Base-by-base conservation (phyloP, 2,797 vertebrate species). In the Galaxias olidus region DNA sequence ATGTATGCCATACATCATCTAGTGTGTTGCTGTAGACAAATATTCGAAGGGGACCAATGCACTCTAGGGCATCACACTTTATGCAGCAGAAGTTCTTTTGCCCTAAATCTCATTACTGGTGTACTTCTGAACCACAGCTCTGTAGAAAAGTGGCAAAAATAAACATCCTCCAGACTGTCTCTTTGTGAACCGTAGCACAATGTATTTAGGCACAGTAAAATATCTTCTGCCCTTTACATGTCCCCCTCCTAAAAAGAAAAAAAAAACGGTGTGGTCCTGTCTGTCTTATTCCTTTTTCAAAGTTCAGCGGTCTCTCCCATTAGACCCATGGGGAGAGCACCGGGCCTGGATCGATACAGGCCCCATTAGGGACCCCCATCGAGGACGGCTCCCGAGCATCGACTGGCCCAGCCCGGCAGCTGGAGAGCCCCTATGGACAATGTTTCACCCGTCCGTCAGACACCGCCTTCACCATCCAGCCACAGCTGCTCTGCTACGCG, bases 1-100 rank as follows among this genome's bases (percentile, higher is more conserved):
- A 63, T 85, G 85, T 83, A 82, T 65, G 53, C 80, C 78, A 85
- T 90, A 82, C 63, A 90, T 92, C 89, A 91, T 69, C 51, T 41
- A 73, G 79, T 58, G 59, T 63, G 45, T 63, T 66, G 59, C 72
- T 67, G 61, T 51, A 67, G 82, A 74, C 71, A 77, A 71, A 70
- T 74, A 77, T 66, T 83, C 69, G 72, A 67, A 82, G 54, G 65
- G 68, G 50, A 65, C 68, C 56, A 65, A 76, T 65, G 70, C 66
- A 73, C 65, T 66, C 59, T 72, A 79, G 76, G 76, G 72, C 68
- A 75, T 73, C 46, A 62, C 69, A 48, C 20, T 65, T 65, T 73
- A 56, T 72, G 62, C 62, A 63, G 64, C 13, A 18, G 30, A 41
- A 60, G 50, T 51, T 63, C 67, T 43, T 17, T 69, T 57, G 63